phyloP scores from a whole-genome alignment of 2,797 vertebrate species.

The Mormyrus proboscirostris region DNA sequence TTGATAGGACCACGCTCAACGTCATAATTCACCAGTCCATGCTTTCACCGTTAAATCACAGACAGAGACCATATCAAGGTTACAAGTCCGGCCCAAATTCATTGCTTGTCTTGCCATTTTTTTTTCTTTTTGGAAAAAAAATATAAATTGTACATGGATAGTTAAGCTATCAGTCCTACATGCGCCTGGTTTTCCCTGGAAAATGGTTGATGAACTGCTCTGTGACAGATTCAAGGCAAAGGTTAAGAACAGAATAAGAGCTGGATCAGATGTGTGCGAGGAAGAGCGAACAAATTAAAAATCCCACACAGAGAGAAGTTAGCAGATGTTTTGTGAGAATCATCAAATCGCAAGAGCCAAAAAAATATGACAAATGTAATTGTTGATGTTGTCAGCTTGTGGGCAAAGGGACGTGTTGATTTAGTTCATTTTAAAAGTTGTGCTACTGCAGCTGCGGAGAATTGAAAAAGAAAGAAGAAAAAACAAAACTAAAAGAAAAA shows the following conservation, averaged over 20 bases:
- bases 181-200: constrained; percentile 47
- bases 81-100: constrained; percentile 54
- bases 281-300: background rate
- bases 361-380: background rate
- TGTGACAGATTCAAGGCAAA: constrained; percentile 51
- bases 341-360: background rate
- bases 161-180: constrained; percentile 61
- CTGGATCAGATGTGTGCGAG: background rate
- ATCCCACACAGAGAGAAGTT: background rate
- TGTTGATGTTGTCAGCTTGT: background rate
- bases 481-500: background rate
- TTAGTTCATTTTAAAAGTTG: background rate
- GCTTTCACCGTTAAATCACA: constrained; percentile 69
- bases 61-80: constrained; percentile 65
- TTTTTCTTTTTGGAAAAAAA: constrained; percentile 52
- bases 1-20: constrained; percentile 61
- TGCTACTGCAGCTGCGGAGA: background rate
- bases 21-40: constrained; percentile 64
- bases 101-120: constrained; percentile 42
- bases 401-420: background rate
- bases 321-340: background rate
- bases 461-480: background rate
- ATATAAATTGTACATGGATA: constrained; percentile 67
- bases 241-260: constrained; percentile 39
- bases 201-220: constrained; percentile 51